Base-by-base conservation (phyloP, 2,888 invertebrate species). In the Euspilapteryx auroguttella region DNA sequence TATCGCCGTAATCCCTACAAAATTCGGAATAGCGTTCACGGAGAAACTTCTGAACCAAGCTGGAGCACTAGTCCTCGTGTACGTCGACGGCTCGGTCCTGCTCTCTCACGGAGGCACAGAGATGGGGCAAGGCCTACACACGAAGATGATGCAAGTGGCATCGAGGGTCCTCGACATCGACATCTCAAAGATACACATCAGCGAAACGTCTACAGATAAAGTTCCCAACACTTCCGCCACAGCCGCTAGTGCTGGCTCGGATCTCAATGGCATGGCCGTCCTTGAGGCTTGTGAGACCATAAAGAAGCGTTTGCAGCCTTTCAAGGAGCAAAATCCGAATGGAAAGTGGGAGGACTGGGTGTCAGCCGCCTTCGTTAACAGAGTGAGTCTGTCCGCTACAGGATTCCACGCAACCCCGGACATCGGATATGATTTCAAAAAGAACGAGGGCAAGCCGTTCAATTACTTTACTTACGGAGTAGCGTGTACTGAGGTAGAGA, bases 91-190 rank as follows among this genome's bases (percentile, higher is more conserved):
- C 1, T 92, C 94, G 0, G 91, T 97, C 2, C 73, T 96, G 8
- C 44, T 97, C 11, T 83, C 87, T 1, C 94, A 94, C 51, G 94
- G 93, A 17, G 96, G 95, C n/a, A 87, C 89, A 6, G 97, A 97
- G 78, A 96, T 97, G 88, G 97, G 97, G 0, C 97, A 97, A 69
- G 97, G 97, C 2, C 71, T 98, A 3, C 90, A 95, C 52, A 97
- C 93, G 0, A 97, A 97, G 78, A 93, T 95, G 88, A 85, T 93
- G 29, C 95, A 96, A 80, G 85, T 93, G 8, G 90, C 92, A 3
- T 87, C 91, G 24, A 78, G 85, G 35, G 79, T 78, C 1, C 65
- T 94, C 9, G 84, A 80, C 27, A 81, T 91, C 17, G 82, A 87
- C 3, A 53, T 80, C 0, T 81, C 85, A 0, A 80, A 83, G 44